Evolutionary conservation across 2,888 invertebrate genomes (phyloP).

Genomic region (Campoplex nolae): DNA sequence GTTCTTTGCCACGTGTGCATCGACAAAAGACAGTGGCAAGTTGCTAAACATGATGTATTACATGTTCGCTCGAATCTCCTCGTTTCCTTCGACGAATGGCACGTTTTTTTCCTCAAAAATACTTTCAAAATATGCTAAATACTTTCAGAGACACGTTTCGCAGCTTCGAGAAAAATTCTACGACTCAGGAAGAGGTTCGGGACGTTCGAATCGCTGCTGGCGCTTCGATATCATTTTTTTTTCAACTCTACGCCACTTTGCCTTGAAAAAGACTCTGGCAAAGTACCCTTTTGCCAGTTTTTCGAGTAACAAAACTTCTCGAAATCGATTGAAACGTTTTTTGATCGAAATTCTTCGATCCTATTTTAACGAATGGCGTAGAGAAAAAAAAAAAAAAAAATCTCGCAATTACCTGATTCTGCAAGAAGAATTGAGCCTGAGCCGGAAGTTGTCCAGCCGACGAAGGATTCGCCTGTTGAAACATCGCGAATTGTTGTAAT

Average conservation of each 20-base stretch:
- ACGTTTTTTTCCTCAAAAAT: not conserved
- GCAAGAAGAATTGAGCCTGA: slow-evolving; percentile 90
- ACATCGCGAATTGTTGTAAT: slow-evolving; percentile 88
- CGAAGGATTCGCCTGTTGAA: slow-evolving; percentile 86
- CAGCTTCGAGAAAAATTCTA: not conserved
- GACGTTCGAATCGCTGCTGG: not conserved
- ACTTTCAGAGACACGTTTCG: not conserved
- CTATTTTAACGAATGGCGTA: not conserved
- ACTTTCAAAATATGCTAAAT: not conserved
- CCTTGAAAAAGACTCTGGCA: not conserved
- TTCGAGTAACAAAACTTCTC: not conserved
- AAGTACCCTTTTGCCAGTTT: not conserved
- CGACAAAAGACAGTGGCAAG: slow-evolving; percentile 82
- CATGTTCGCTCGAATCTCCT: not conserved
- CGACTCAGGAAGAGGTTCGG: not conserved
- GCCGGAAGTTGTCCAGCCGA: slow-evolving; percentile 85
- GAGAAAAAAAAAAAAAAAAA: not conserved
- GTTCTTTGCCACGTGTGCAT: slow-evolving; percentile 81
- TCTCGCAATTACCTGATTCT: slow-evolving; percentile 88
- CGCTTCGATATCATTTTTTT: not conserved
- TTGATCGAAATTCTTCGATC: not conserved
- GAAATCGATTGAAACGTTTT: not conserved
- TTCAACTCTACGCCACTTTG: not conserved
- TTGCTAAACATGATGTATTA: slow-evolving; percentile 71
- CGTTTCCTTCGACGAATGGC: not conserved